Evolutionary conservation across 2,113 vertebrate genomes (phyloP), one percentile per base, ranked within the genome.

Genomic region (Pao palembangensis): DNA sequence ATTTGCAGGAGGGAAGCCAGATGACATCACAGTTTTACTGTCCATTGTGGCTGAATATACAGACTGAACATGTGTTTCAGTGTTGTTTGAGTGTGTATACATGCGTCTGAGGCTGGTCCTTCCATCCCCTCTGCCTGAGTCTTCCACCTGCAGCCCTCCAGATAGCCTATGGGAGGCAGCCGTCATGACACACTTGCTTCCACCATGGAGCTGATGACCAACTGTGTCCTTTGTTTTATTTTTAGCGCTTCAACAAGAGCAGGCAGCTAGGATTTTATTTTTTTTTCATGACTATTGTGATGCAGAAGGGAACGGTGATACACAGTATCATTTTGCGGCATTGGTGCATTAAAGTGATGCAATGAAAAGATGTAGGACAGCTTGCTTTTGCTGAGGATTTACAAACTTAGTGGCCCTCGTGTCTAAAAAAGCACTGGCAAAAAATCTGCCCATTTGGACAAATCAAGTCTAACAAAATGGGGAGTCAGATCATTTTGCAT

Each of bases 11-110:
- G 97, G 97, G 42, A 99, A 99, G 73, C 97, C 97, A 66, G 97
- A 99, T 46, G 97, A 99, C 85, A 99, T 99, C 92, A 99, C 97
- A 5, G 96, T 99, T 90, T 94, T 99, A 42, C 94, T 99, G 53
- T 99, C 97, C 6, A 97, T 99, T 46, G 97, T 99, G 75, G 96
- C 97, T 0, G 97, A 99, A 89, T 99, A 99, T 58, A 94, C 97
- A 75, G 96, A 99, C 94, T 99, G 67, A 86, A 59, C 23, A 5
- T 28, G 66, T 64, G 64, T 48, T 34, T 6, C 20, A 5, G 17
- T 16, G 50, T 51, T 18, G 28, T 51, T 58, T 14, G 28, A 8
- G 43, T 18, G 28, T n/a, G 55, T 6, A 20, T 2, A 17, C 58
- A 68, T 63, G 19, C 17, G 44, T 75, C 63, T 64, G 58, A 55